Evolutionary conservation across 2,113 vertebrate species (phyloP).

Genomic region (Callaeas wilsoni): DNA sequence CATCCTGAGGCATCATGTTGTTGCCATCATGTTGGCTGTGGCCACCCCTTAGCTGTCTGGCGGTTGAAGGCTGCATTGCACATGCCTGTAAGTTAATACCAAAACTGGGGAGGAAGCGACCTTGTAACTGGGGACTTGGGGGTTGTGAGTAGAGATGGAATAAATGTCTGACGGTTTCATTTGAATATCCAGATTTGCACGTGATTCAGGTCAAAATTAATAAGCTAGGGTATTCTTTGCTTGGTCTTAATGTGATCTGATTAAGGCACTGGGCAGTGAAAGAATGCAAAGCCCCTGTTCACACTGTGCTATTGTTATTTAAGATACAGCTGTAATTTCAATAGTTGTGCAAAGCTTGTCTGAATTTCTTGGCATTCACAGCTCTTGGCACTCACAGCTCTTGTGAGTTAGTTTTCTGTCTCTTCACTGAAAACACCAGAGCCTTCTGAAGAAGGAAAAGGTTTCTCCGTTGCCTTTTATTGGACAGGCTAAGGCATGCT

Average conservation of each 20-base stretch:
- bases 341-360: not conserved
- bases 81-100: not conserved
- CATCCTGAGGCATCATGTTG: too few species aligned
- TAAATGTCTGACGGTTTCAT: not conserved
- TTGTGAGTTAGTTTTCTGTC: not conserved
- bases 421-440: not conserved
- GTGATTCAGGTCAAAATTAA: not conserved
- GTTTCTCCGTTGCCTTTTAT: not conserved
- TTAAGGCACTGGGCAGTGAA: not conserved
- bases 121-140: not conserved
- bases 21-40: not conserved
- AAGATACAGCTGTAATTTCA: not conserved
- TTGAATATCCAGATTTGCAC: not conserved
- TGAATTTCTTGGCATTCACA: not conserved
- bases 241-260: not conserved
- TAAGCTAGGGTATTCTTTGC: not conserved
- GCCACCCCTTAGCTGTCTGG: not conserved
- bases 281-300: not conserved
- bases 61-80: not conserved
- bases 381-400: not conserved
- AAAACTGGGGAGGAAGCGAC: not conserved
- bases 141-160: not conserved
- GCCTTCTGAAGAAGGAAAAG: accelerated
- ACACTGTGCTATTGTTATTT: not conserved
- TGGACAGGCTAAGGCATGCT: not conserved